phyloP scores from a whole-genome alignment of 2,113 vertebrate species.

The Pandion haliaetus region DNA sequence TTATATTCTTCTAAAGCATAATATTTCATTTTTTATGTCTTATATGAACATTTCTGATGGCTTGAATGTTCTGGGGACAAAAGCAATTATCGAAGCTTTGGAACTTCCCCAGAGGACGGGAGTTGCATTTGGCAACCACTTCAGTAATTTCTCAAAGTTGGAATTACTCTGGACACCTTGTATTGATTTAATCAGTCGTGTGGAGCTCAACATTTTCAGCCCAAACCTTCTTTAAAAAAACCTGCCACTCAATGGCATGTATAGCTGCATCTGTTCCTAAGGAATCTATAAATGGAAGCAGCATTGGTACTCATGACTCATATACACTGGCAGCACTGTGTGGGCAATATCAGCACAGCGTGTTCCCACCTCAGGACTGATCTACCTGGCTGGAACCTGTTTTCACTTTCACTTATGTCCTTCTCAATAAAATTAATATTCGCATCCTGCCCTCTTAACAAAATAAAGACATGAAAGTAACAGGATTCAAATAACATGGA shows the following conservation, averaged over 20 bases:
- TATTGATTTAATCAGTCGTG: neutral
- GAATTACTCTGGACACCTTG: neutral
- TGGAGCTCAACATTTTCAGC: neutral
- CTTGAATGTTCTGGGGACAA: neutral
- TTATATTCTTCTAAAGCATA: neutral
- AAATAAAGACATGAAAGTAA: neutral
- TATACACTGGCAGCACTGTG: constrained; percentile 35
- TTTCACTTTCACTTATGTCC: neutral
- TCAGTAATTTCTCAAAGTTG: neutral
- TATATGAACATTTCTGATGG: neutral
- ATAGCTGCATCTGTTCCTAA: constrained; percentile 20
- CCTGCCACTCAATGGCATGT: neutral
- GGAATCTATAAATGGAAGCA: constrained; percentile 51
- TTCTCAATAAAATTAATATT: neutral
- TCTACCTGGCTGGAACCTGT: constrained; percentile 22
- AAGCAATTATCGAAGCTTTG: neutral
- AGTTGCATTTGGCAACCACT: neutral
- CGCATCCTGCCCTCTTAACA: neutral
- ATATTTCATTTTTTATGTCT: neutral
- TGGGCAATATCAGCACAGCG: constrained; percentile 34
- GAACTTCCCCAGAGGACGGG: neutral
- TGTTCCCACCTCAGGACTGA: constrained; percentile 1
- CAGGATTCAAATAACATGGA: neutral
- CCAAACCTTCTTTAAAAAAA: neutral
- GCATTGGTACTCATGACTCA: constrained; percentile 38